Evolutionary conservation across 2,888 invertebrate species (phyloP).

Genomic region (Nymphalis polychloros): DNA sequence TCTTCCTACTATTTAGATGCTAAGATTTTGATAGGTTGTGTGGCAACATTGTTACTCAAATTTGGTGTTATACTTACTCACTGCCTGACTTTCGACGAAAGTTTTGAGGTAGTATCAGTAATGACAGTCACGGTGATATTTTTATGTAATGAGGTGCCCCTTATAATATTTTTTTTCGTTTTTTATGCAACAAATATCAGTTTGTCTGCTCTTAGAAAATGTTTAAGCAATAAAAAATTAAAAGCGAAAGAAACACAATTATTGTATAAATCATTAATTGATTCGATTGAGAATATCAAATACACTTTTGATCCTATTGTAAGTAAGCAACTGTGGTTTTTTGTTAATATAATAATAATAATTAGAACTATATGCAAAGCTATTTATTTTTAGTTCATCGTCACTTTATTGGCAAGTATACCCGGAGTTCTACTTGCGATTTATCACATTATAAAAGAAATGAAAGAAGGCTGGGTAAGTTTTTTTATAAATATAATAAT

Average conservation of each 20-base stretch:
- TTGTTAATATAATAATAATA: not conserved
- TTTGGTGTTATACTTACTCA: not conserved
- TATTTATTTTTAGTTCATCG: not conserved
- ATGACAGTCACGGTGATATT: too few relatives aligned
- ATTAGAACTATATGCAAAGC: not conserved
- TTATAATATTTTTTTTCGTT: not conserved
- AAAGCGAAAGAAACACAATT: not conserved
- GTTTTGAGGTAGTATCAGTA: too few relatives aligned
- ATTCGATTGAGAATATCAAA: conserved; percentile 5
- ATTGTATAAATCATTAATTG: conserved; percentile 19
- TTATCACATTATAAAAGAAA: not conserved
- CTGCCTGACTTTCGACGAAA: not conserved
- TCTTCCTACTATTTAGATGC: conserved; percentile 3
- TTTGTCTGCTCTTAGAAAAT: conserved; percentile 4
- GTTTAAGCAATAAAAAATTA: not conserved
- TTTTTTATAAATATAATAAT: not conserved
- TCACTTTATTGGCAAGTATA: not conserved
- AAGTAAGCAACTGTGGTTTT: conserved; percentile 1
- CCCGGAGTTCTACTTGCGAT: not conserved
- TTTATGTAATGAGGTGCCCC: not conserved
- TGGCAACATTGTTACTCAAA: not conserved
- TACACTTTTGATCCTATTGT: conserved; percentile 13
- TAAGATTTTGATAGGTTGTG: conserved; percentile 3
- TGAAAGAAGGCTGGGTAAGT: not conserved
- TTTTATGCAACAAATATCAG: not conserved